Evolutionary conservation across 2,888 invertebrate species (phyloP), one percentile per base, ranked within the genome.

Genomic region (Sipha maydis): DNA sequence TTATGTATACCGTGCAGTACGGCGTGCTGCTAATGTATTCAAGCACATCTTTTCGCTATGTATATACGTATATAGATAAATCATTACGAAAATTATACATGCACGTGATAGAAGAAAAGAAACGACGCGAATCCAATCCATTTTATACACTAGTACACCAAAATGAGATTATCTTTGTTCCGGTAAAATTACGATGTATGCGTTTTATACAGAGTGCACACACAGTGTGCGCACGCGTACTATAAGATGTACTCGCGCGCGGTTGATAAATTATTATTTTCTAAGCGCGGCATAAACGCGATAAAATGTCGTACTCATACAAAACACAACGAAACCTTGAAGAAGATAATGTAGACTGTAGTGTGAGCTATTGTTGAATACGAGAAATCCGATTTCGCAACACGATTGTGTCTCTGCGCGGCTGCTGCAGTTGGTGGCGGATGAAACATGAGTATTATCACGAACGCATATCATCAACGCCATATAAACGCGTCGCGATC

Each of bases 391-490:
- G 7, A 21, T 56, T 78, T 78, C 78, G 54, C 31, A 78, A 78
- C 14, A 48, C 11, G 14, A 48, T 48, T 11, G 11, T 14, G 41
- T 41, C 76, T n/a, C 76, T 21, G 34, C 34, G 11, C 48, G 8
- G 67, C n/a, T 17, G 67, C 19, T 25, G 61, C 67, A 11, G 28
- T n/a, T 67, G 67, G 14, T 31, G 31, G 31, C n/a, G 54, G 19
- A 78, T 31, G 78, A 78, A 21, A 78, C 31, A 78, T 21, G 54
- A 78, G 31, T 21, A 31, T 78, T 78, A 78, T 78, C 54, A 78
- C 77, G 77, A 56, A 54, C 54, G 77, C 28, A 28, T 41, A 54
- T 54, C 54, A 48, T 9, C n/a, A n/a, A 25, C 21, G 8, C 21
- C n/a, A 48, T 14, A 21, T 17, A 34, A 41, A 41, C 38, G 38